Conservation (phyloP, 2,113 vertebrate species). For the Bagarius yarrelli region DNA sequence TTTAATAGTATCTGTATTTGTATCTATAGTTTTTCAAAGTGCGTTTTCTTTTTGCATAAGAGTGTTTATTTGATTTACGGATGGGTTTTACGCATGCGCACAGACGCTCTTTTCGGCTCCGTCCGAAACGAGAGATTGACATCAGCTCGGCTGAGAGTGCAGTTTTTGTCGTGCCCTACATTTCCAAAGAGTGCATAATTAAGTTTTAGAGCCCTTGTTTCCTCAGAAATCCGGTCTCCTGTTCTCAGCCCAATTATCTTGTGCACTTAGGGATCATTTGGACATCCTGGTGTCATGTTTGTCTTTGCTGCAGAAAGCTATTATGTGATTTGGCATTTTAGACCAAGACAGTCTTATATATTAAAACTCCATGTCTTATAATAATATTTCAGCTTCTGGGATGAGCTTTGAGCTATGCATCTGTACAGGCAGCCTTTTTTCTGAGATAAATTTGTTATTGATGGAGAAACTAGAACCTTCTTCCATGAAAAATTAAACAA, state of each 20-base stretch:
- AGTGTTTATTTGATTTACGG: conserved; percentile 57
- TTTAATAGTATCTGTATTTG: not conserved
- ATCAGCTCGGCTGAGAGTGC: conserved; percentile 66
- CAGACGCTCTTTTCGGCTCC: conserved; percentile 55
- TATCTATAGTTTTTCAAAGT: conserved; percentile 31
- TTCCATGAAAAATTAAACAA: not conserved
- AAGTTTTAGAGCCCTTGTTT: conserved; percentile 70
- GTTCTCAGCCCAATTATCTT: conserved; percentile 69
- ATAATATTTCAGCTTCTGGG: conserved; percentile 48
- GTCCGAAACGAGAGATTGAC: conserved; percentile 55
- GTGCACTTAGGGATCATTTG: conserved; percentile 64
- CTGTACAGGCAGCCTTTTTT: too few relatives aligned
- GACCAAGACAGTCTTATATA: conserved; percentile 30
- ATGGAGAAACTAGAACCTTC: not conserved
- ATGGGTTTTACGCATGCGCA: conserved; percentile 52
- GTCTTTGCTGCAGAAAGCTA: conserved; percentile 62
- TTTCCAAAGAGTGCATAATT: conserved; percentile 73
- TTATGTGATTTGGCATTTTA: conserved; percentile 68
- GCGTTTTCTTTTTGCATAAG: conserved; percentile 37
- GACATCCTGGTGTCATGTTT: conserved; percentile 70
- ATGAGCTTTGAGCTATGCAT: not conserved
- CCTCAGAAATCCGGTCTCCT: conserved; percentile 66
- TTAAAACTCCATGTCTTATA: conserved; percentile 50
- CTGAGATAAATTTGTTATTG: not conserved
- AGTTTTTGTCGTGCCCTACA: conserved; percentile 65